Base-by-base conservation (phyloP, 1,140 invertebrate species). In the Bicyclus anynana region DNA sequence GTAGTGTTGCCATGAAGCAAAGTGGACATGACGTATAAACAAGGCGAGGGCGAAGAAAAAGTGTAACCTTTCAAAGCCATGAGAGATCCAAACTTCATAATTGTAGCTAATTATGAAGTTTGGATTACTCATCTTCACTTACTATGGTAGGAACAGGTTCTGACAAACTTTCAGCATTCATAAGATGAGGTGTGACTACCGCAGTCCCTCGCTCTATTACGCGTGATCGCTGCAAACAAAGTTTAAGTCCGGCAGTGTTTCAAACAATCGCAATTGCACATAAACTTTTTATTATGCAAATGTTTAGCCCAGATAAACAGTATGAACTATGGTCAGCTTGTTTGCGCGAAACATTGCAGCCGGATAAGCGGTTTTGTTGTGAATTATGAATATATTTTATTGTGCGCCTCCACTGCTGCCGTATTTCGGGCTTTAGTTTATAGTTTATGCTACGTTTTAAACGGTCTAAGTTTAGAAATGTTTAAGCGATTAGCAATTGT, bases 301-400 rank as follows among this genome's bases (percentile, higher is more conserved):
- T 44, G 40, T 44, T 44, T 38, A 20, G 20, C 6, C 18, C 40
- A 18, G 40, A 44, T 44, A 44, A 44, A 44, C 40, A 44, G 17
- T 44, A 20, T 44, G 40, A 47, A 26, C 44, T 47, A 47, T 27
- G 20, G 44, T 47, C 44, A 27, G 44, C 14, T 27, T 47, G 20
- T 47, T 47, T 47, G 23, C 21, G 18, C 20, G 18, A 27, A 27
- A 47, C 27, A 26, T 47, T 47, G 44, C 44, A 27, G 23, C 20
- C 21, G 44, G 44, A 47, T 47, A 47, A 47, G 44, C 44, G 44
- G 44, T 47, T 47, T 47, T 27, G 12, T 27, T 47, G n/a, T 47
- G 44, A 47, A 27, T 26, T 47, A 47, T 47, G 44, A 47, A 47
- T 47, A 26, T 47, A 47, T 47, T 47, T 47, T 27, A 27, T 47